These are phyloP conservation scores for Trissolcus basalis DNA, from an alignment of 1,140 invertebrate genomes.

Conservation along the genomic window DNA sequence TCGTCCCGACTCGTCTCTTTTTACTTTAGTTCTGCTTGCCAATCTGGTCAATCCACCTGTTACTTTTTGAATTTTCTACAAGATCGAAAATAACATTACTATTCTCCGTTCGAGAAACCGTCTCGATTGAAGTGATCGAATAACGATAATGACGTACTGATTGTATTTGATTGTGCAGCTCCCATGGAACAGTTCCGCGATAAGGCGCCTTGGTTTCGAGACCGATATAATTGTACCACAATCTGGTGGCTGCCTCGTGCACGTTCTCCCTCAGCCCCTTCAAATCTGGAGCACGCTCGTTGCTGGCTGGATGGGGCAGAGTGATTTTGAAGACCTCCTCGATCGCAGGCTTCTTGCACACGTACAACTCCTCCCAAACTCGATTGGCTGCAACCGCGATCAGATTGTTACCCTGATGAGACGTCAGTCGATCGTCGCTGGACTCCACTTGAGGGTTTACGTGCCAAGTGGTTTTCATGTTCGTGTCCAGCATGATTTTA, in stretches of 20 bases:
- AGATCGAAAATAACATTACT: conserved; percentile 19
- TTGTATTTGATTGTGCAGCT: conserved; percentile 95
- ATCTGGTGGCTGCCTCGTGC: conserved; percentile 87
- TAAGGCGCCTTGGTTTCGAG: conserved; percentile 90
- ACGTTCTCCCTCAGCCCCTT: conserved; percentile 87
- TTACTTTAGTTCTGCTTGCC: conserved; percentile 90
- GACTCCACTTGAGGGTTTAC: conserved; percentile 87
- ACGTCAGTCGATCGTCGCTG: conserved; percentile 84
- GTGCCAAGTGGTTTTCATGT: conserved; percentile 91
- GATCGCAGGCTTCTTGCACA: conserved; percentile 96
- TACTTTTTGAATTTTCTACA: conserved; percentile 92
- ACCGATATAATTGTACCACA: conserved; percentile 95
- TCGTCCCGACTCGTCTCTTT: conserved; percentile 80
- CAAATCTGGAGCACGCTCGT: conserved; percentile 88
- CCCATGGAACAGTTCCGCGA: conserved; percentile 84
- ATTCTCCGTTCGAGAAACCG: too few relatives aligned
- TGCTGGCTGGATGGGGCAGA: conserved; percentile 81
- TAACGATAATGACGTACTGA: conserved; percentile 65
- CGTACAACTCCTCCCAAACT: conserved; percentile 98
- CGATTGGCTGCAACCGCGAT: conserved; percentile 92
- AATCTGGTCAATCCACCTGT: conserved; percentile 92
- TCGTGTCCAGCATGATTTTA: conserved; percentile 87
- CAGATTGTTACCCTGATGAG: conserved; percentile 88
- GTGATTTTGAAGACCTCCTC: conserved; percentile 95
- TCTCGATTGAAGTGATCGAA: too few relatives aligned